These are phyloP conservation scores for Epiblema foenella DNA, from an alignment of 2,888 invertebrate genomes.

Conservation along the genomic window DNA sequence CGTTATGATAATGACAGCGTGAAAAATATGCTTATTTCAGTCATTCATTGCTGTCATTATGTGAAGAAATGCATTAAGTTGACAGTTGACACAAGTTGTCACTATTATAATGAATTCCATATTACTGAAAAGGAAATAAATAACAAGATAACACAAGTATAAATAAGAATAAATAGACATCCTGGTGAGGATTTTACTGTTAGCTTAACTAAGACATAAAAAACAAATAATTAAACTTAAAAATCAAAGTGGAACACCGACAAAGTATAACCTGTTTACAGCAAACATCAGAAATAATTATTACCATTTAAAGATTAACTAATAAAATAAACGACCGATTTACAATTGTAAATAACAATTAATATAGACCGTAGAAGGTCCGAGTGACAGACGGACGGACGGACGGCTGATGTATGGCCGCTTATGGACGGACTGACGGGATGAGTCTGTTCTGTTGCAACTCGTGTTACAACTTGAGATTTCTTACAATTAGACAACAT, in stretches of 20 bases:
- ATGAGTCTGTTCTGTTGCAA: slow-evolving; percentile 45
- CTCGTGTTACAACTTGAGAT: slow-evolving; percentile 7
- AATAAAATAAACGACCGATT: slow-evolving; percentile 74
- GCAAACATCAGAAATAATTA: slow-evolving; percentile 64
- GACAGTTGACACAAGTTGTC: no score
- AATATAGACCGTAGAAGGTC: slow-evolving; percentile 71
- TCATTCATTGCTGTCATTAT: background rate
- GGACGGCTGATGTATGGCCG: slow-evolving; percentile 52
- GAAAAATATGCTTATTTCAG: background rate
- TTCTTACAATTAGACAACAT: slow-evolving; percentile 5
- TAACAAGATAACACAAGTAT: background rate
- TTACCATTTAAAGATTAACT: slow-evolving; percentile 54
- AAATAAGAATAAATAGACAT: background rate
- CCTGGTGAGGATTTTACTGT: background rate
- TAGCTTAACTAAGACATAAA: slow-evolving; percentile 9
- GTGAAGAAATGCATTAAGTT: background rate
- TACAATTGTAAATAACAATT: slow-evolving; percentile 75
- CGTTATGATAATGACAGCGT: no score
- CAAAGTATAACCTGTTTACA: slow-evolving; percentile 14
- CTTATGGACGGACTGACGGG: slow-evolving; percentile 54
- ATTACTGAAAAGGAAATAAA: background rate
- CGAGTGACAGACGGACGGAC: slow-evolving; percentile 70
- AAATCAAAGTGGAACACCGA: background rate
- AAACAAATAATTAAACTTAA: background rate
- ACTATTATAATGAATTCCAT: no score